Evolutionary conservation across 1,140 invertebrate genomes (phyloP).

Genomic region (Trachymyrmex septentrionalis): DNA sequence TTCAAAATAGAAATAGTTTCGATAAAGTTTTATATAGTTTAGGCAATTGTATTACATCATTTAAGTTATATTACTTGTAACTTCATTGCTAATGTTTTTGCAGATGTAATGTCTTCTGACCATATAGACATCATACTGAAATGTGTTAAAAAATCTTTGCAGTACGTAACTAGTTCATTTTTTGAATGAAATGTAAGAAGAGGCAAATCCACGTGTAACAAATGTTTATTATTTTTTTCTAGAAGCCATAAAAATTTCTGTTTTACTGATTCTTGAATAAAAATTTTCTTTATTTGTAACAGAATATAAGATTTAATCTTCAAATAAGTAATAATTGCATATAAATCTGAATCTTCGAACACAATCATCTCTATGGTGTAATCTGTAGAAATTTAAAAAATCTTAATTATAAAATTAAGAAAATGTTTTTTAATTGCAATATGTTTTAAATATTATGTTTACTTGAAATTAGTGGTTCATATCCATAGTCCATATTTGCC

Average conservation of each 20-base stretch:
- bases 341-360: conserved; percentile 23
- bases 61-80: conserved; percentile 9
- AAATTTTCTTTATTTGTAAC: background rate
- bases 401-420: background rate
- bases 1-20: conserved; percentile 8
- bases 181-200: background rate
- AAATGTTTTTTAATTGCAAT: background rate
- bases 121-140: conserved; percentile 19
- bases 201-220: background rate
- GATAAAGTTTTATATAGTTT: background rate
- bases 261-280: conserved; percentile 4
- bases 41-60: conserved; percentile 4
- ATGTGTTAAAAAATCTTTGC: background rate
- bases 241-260: background rate
- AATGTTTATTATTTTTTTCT: background rate
- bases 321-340: conserved; percentile 23
- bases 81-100: conserved; percentile 10
- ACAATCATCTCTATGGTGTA: background rate
- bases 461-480: background rate
- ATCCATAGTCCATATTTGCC: background rate
- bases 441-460: background rate
- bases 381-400: conserved; percentile 3
- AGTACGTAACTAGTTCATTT: background rate
- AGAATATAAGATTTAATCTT: background rate
- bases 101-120: conserved; percentile 19